Evolutionary conservation across 2,888 invertebrate species (phyloP).

Genomic region (Archips crataeganus): DNA sequence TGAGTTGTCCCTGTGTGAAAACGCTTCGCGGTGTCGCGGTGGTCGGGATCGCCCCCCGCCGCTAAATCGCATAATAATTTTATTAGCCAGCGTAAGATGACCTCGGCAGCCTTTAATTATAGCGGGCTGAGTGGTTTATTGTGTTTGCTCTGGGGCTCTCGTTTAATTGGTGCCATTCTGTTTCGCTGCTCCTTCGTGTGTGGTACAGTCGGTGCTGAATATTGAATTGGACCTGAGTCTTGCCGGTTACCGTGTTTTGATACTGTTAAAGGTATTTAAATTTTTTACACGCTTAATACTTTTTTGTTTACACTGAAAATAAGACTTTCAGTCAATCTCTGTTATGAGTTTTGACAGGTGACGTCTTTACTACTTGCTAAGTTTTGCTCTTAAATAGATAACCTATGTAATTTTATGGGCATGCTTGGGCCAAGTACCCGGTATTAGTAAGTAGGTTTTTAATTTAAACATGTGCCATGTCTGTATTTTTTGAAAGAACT

Average conservation of each 20-base stretch:
- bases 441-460: too few species aligned
- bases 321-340: too few species aligned
- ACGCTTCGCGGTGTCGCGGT: conserved; percentile 34
- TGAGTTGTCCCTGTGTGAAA: conserved; percentile 23
- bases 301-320: background rate
- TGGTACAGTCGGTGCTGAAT: conserved; percentile 35
- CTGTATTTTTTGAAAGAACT: too few species aligned
- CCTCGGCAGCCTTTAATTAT: conserved; percentile 39
- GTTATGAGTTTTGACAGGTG: too few species aligned
- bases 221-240: conserved; percentile 8
- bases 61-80: conserved; percentile 43
- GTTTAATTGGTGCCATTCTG: conserved; percentile 39
- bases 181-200: conserved; percentile 42
- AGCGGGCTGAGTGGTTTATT: conserved; percentile 23
- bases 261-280: background rate
- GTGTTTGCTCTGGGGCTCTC: conserved; percentile 38
- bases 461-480: too few species aligned
- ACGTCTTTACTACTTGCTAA: background rate
- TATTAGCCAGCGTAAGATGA: conserved; percentile 38
- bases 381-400: too few species aligned
- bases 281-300: background rate
- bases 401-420: too few species aligned
- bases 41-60: conserved; percentile 36
- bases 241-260: conserved; percentile 1
- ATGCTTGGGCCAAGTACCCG: too few species aligned